Conservation (phyloP, 2,797 vertebrate species). For the Melanotaenia trifasciata region DNA sequence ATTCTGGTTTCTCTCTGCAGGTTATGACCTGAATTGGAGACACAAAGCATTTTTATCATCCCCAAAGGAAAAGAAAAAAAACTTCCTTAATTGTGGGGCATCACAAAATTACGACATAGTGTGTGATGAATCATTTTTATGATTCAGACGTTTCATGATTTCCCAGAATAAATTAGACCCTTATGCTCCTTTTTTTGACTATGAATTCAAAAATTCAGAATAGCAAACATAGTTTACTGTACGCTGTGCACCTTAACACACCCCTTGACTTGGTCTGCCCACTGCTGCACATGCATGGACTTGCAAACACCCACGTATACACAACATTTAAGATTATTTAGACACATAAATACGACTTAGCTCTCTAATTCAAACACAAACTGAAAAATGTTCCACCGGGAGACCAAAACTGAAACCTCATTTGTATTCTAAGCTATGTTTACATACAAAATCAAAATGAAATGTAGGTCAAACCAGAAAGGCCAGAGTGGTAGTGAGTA, state of each 20-base stretch:
- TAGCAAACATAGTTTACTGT: background rate
- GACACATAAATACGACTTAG: constrained; percentile 36
- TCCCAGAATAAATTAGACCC: background rate
- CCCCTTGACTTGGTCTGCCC: background rate
- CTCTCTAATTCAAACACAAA: constrained; percentile 32
- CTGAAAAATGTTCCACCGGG: constrained; percentile 33
- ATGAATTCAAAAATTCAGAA: background rate
- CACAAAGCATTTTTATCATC: background rate
- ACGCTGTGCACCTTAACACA: background rate
- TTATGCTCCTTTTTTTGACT: background rate
- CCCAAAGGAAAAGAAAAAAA: background rate
- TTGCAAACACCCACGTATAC: constrained; percentile 8
- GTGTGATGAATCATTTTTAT: background rate
- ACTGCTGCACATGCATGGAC: background rate
- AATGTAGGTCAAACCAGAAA: constrained; percentile 65
- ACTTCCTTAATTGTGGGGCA: background rate
- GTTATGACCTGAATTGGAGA: background rate
- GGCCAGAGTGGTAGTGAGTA: constrained; percentile 22
- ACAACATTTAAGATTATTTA: constrained; percentile 23
- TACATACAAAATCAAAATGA: constrained; percentile 37
- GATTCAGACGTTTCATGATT: constrained; percentile 1
- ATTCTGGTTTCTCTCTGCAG: background rate
- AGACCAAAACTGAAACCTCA: constrained; percentile 29
- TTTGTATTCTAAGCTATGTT: constrained; percentile 42
- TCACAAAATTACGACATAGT: background rate